These are phyloP conservation scores for Thereva nobilitata DNA, from an alignment of 2,888 invertebrate species.

Conservation along the genomic window DNA sequence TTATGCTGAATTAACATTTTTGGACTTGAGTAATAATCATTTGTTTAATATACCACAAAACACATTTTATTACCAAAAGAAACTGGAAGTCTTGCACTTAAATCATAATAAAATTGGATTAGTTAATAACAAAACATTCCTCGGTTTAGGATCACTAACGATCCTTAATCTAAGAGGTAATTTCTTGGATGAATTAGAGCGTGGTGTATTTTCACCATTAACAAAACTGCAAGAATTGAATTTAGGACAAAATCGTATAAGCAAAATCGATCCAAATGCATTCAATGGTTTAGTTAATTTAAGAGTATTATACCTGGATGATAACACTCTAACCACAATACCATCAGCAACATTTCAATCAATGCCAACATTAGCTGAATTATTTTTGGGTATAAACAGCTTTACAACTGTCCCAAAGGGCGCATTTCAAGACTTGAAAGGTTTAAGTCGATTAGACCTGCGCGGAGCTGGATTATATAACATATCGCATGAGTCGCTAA, in stretches of 20 bases:
- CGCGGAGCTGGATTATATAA: slow-evolving; percentile 80
- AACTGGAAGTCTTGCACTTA: slow-evolving; percentile 79
- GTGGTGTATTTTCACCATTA: slow-evolving; percentile 73
- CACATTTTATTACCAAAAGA: slow-evolving; percentile 79
- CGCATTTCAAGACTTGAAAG: slow-evolving; percentile 76
- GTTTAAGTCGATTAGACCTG: slow-evolving; percentile 75
- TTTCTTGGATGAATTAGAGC: slow-evolving; percentile 76
- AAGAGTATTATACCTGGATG: slow-evolving; percentile 79
- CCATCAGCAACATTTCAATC: slow-evolving; percentile 75
- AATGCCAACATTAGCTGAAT: slow-evolving; percentile 77
- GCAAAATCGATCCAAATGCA: slow-evolving; percentile 75
- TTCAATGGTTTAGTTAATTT: slow-evolving; percentile 77
- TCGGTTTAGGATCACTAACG: slow-evolving; percentile 75
- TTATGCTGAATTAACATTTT: slow-evolving; percentile 81
- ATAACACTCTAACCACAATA: slow-evolving; percentile 77
- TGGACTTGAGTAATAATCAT: slow-evolving; percentile 83
- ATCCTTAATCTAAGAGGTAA: slow-evolving; percentile 82
- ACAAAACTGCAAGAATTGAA: slow-evolving; percentile 82
- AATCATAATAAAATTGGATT: slow-evolving; percentile 84
- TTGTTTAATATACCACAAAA: slow-evolving; percentile 78
- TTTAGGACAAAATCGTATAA: slow-evolving; percentile 82
- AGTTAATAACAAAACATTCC: slow-evolving; percentile 78
- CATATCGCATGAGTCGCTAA: slow-evolving; percentile 75
- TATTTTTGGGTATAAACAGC: slow-evolving; percentile 82
- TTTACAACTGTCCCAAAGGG: slow-evolving; percentile 77